Evolutionary conservation across 2,888 invertebrate genomes (phyloP).

Genomic region (Atherix ibis): DNA sequence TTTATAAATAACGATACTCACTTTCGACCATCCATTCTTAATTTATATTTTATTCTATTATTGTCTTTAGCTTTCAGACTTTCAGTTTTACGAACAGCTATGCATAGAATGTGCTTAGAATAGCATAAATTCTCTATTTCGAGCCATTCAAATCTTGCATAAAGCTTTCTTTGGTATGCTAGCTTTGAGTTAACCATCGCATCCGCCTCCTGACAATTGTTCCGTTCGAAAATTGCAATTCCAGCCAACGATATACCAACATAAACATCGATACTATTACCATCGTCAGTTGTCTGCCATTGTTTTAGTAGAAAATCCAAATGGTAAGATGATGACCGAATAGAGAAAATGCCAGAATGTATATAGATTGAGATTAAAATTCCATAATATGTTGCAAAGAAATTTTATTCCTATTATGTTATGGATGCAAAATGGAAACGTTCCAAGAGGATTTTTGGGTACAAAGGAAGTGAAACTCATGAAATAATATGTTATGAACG

Average conservation of each 20-base stretch:
- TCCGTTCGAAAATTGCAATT: slow-evolving; percentile 21
- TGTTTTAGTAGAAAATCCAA: slow-evolving; percentile 1
- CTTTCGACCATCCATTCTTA: slow-evolving; percentile 59
- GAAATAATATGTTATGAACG: too few species aligned
- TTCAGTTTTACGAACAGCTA: slow-evolving; percentile 38
- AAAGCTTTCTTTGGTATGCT: slow-evolving; percentile 28
- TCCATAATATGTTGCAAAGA: too few species aligned
- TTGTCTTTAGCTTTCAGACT: slow-evolving; percentile 38
- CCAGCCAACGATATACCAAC: slow-evolving; percentile 47
- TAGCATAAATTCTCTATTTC: slow-evolving; percentile 62
- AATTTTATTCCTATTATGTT: too few species aligned
- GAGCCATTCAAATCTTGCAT: slow-evolving; percentile 45
- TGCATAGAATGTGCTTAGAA: slow-evolving; percentile 54
- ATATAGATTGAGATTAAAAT: too few species aligned
- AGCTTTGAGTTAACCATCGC: slow-evolving; percentile 12
- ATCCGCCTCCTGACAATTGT: slow-evolving; percentile 5
- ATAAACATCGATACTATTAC: slow-evolving; percentile 44
- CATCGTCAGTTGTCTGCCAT: slow-evolving; percentile 40
- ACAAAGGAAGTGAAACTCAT: too few species aligned
- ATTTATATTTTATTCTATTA: slow-evolving; percentile 50
- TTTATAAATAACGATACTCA: too few species aligned
- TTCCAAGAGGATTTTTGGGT: too few species aligned
- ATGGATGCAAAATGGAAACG: too few species aligned
- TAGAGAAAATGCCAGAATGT: too few species aligned
- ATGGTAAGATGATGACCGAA: too few species aligned